A percentile compares a stretch with the other conserved stretches of the same genome.
These are phyloP conservation scores for Oncopodura yosiiana DNA, from an alignment of 1,140 invertebrate species.

Conservation along the genomic window DNA sequence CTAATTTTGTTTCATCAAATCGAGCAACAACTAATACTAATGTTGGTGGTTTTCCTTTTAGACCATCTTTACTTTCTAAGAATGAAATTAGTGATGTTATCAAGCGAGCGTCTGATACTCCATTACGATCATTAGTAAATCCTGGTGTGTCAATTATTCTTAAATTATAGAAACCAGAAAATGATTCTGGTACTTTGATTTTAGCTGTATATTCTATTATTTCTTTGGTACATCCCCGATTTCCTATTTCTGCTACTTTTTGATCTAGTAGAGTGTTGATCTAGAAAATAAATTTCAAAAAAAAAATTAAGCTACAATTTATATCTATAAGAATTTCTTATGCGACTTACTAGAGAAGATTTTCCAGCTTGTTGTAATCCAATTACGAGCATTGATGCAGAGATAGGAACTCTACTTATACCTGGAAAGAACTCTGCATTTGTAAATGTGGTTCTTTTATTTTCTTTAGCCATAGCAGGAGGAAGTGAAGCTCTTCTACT, in stretches of 20 bases:
- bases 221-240: background rate
- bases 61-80: constrained; percentile 7
- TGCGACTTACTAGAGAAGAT: constrained; percentile 6
- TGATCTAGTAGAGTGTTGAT: constrained; percentile 2
- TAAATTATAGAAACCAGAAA: constrained; percentile 3
- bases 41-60: constrained; percentile 6
- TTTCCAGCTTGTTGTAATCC: constrained; percentile 16
- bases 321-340: background rate
- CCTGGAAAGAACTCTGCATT: background rate
- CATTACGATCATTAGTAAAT: constrained; percentile 5
- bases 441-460: background rate
- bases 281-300: background rate
- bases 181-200: constrained; percentile 10
- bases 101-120: background rate
- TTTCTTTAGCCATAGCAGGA: background rate
- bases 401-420: background rate
- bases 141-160: constrained; percentile 16
- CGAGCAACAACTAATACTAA: constrained; percentile 10
- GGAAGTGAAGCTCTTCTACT: too few relatives aligned
- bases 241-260: background rate
- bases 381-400: constrained; percentile 13
- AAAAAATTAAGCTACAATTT: background rate
- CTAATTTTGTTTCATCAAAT: background rate
- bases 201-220: constrained; percentile 15
- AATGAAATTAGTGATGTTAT: constrained; percentile 4